Evolutionary conservation across 2,888 invertebrate species (phyloP), one percentile per base, ranked within the genome.

Genomic region (Drosophila multiciliata): DNA sequence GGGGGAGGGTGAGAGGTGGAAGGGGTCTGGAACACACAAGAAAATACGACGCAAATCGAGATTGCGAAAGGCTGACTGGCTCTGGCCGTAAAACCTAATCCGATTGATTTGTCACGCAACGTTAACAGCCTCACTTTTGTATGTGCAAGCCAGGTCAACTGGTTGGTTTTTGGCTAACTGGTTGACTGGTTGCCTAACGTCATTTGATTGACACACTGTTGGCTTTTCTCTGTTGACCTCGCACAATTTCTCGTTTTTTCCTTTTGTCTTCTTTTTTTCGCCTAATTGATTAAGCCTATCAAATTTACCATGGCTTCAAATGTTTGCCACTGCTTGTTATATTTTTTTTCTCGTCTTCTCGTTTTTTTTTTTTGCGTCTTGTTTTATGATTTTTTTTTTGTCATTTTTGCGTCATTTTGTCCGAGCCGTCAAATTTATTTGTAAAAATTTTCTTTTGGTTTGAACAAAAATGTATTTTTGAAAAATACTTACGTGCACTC

Each of bases 401-500:
- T 42, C 17, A 45, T 12, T 11, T 7, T 2, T 15, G 11, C 12
- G 15, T 6, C 1, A 36, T 45, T 55, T 57, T 20, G 83, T 88
- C 83, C 89, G 77, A 72, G 17, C 35, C 40, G 86, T 82, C 67
- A 8, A 55, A 58, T 58, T 73, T 73, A 52, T 26, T 29, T 29
- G 54, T 61, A 17, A 15, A 66, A n/a, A 20, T 40, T 55, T 73
- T 26, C 23, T 62, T 63, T 62, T 53, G 71, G 40, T 9, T 73
- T 61, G 65, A 89, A 87, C 66, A 64, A 82, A 70, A 70, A 54
- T 55, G 62, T 61, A 35, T 64, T 53, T 40, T 59, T 33, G 12
- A 58, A 33, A 68, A 6, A 42, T 17, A 75, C 98, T 96, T 94
- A 99, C 98, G 98, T 98, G 98, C 99, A 99, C 93, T 99, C 98